phyloP scores from a whole-genome alignment of 1,140 invertebrate genomes.

The Megalonaias nervosa region DNA sequence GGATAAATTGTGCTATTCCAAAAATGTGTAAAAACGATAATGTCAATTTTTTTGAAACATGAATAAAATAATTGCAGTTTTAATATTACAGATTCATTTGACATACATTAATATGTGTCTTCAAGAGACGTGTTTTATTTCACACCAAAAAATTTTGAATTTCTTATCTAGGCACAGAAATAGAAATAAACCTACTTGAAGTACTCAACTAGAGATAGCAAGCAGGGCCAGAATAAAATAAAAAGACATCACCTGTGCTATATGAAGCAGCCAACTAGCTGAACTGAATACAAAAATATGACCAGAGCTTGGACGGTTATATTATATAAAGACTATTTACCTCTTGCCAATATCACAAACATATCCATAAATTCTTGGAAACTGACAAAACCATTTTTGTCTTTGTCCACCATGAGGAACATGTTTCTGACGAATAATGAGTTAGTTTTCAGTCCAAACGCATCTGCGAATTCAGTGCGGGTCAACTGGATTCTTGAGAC shows the following conservation, averaged over 20 bases:
- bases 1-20: not conserved
- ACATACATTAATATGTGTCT: too few relatives aligned
- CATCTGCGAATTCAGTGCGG: slow-evolving; percentile 92
- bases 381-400: slow-evolving; percentile 94
- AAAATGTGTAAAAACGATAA: too few relatives aligned
- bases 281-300: not conserved
- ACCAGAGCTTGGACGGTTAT: not conserved
- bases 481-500: slow-evolving; percentile 57
- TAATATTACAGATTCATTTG: too few relatives aligned
- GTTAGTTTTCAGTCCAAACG: slow-evolving; percentile 97
- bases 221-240: not conserved
- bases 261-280: too few relatives aligned
- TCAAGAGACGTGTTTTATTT: too few relatives aligned
- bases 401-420: slow-evolving; percentile 99
- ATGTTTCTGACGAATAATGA: slow-evolving; percentile 99
- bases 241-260: not conserved
- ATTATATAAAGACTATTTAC: slow-evolving; percentile 41
- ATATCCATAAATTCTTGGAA: slow-evolving; percentile 99
- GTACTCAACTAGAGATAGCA: not conserved
- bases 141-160: not conserved
- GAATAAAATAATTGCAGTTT: too few relatives aligned
- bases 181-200: not conserved
- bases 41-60: too few relatives aligned
- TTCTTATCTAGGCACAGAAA: not conserved
- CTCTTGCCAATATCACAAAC: slow-evolving; percentile 83